Conservation (phyloP, 2,113 vertebrate species). For the Myodes glareolus region DNA sequence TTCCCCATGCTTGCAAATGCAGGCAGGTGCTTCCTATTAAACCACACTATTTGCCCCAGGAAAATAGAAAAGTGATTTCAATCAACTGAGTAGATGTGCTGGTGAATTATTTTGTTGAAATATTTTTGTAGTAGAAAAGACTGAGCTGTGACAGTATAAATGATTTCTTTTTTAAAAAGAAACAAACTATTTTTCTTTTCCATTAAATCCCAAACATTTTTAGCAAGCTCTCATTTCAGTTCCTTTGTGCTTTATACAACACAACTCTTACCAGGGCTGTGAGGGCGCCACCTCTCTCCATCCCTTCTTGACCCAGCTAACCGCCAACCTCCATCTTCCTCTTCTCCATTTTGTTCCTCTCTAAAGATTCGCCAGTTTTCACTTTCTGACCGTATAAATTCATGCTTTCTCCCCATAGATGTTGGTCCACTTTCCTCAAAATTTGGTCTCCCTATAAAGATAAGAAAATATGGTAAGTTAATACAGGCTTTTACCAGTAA, state of each 20-base stretch:
- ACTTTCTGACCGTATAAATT: constrained; percentile 97
- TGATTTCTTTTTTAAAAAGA: neutral
- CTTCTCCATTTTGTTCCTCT: constrained; percentile 97
- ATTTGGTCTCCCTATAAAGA: constrained; percentile 92
- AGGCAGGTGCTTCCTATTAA: constrained; percentile 53
- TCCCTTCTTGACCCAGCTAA: constrained; percentile 92
- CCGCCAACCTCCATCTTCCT: constrained; percentile 94
- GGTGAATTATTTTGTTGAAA: neutral
- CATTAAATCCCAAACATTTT: neutral
- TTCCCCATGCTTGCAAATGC: neutral
- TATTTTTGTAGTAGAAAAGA: neutral
- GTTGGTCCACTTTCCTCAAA: constrained; percentile 93
- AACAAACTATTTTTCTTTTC: neutral
- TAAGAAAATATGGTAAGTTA: constrained; percentile 50
- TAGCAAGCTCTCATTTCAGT: neutral
- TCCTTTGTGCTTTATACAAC: neutral
- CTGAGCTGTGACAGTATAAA: neutral
- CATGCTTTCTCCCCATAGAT: constrained; percentile 92
- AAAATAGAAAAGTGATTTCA: constrained; percentile 56
- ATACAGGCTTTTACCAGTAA: neutral
- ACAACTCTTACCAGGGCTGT: constrained; percentile 93
- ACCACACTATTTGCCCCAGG: constrained; percentile 32
- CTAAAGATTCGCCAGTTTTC: constrained; percentile 97
- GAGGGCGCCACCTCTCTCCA: constrained; percentile 94
- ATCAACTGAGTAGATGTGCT: neutral